Conservation (phyloP, 2,113 vertebrate genomes). For the Podarcis raffonei region DNA sequence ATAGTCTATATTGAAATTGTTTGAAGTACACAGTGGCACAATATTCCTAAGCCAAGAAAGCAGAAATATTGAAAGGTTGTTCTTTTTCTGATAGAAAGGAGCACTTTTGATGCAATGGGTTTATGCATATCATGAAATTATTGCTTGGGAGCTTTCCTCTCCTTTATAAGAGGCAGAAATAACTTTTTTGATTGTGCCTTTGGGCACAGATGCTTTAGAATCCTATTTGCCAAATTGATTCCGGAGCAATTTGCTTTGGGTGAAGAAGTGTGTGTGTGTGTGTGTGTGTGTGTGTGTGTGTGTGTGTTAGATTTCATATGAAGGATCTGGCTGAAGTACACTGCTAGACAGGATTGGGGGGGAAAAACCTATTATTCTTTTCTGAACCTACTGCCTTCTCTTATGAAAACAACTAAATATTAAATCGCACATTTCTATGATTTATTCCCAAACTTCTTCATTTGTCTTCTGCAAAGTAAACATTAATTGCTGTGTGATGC, state of each 20-base stretch:
- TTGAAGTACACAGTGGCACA: neutral
- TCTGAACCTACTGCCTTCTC: neutral
- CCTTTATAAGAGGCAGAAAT: constrained; percentile 49
- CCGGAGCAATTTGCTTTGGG: constrained; percentile 57
- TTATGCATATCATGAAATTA: constrained; percentile 43
- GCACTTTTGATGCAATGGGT: constrained; percentile 41
- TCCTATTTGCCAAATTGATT: constrained; percentile 56
- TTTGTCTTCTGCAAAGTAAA: constrained; percentile 48
- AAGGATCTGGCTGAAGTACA: constrained; percentile 51
- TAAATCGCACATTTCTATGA: constrained; percentile 10
- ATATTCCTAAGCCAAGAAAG: constrained; percentile 11
- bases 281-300: constrained; percentile 23
- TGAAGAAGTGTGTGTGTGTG: constrained; percentile 5
- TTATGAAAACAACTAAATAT: constrained; percentile 37
- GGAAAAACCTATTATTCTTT: neutral
- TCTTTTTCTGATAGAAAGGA: neutral
- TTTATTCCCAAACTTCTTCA: constrained; percentile 42
- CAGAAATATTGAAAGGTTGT: constrained; percentile 9
- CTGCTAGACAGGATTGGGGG: neutral
- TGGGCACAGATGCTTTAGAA: constrained; percentile 54
- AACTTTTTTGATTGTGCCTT: constrained; percentile 52
- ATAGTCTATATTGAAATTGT: neutral
- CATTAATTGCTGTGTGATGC: constrained; percentile 36
- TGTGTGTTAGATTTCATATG: constrained; percentile 32
- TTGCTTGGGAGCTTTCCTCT: constrained; percentile 46